Base-by-base conservation (phyloP, 2,888 invertebrate species). In the Merodon equestris region DNA sequence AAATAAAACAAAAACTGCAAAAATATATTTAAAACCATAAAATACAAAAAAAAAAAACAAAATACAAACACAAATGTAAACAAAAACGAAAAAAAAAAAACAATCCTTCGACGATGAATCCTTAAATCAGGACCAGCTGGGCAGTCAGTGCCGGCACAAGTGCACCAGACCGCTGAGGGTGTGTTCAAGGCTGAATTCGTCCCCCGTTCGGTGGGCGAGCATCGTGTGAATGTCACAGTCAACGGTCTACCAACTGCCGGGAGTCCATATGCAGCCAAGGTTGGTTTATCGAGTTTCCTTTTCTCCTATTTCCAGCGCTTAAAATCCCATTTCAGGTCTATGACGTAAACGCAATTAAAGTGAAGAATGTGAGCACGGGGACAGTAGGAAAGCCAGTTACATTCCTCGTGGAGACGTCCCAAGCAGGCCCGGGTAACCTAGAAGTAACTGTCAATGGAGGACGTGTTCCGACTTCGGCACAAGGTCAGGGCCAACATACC, bases 361-460 rank as follows among this genome's bases (percentile, higher is more conserved):
- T 98, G 27, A 97, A 96, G 88, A 96, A 97, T 86, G 94, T 97
- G 9, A 93, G 95, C 53, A 93, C 93, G 84, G 96, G 97, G 77
- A 94, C 96, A 45, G 94, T 97, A 53, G 96, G 96, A 61, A 94
- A 97, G 87, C 94, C 97, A 1, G 96, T 97, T 38, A 97, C 97
- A 48, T 97, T 97, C 89, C 91, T 97, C 84, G 97, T 99, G 87
- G 99, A 99, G 89, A 99, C 99, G 12, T 96, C 97, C 86, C 96
- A 97, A 88, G 99, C 99, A 3, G 99, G 99, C 14, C 97, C 99
- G 0, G 99, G 99, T 17, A 99, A 99, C 89, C 90, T 99, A 47
- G 99, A 99, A 89, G 99, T 99, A 72, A 97, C 98, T 0, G 98
- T 99, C 27, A 99, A 99, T 86, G 97, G 98, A 7, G 99, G 99